Evolutionary conservation across 2,888 invertebrate species (phyloP), one percentile per base, ranked within the genome.

Genomic region (Drosophila incognita): DNA sequence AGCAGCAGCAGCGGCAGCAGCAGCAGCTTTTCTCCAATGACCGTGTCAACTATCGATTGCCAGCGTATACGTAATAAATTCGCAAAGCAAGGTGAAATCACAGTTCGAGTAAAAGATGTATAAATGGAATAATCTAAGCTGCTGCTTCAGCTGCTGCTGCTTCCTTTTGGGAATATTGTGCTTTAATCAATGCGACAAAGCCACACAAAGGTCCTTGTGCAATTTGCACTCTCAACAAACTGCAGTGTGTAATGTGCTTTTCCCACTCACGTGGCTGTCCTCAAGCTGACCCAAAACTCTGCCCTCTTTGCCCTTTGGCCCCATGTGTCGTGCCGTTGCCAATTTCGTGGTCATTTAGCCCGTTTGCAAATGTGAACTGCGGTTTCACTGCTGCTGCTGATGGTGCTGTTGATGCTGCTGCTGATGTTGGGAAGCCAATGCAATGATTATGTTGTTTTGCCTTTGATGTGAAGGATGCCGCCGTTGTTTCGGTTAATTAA

Each of bases 401-500:
- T 33, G 13, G 2, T 27, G 35, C 13, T 13, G 35, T 0, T n/a
- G 24, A 40, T 53, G 42, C 46, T 52, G 31, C 53, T 21, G 11
- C 36, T 48, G 40, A 49, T 27, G 51, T 33, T 66, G 74, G 62
- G 64, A 64, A 56, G 64, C 53, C 42, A 49, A 36, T 69, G 77
- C 62, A 56, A 56, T 79, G 78, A 79, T 79, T 75, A 87, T 86
- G 77, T 76, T 86, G 81, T 83, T 77, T 38, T 61, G 74, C 66
- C 75, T 79, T 82, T 82, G 88, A 81, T 79, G 81, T 67, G 57
- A 54, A 70, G 74, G 68, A 64, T 73, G 74, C 81, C 81, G 88
- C 81, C 81, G 81, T 87, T 87, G 87, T 89, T 87, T 86, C 75
- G 83, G 88, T 87, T 87, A 87, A 87, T 87, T 87, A 87, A 87